Evolutionary conservation across 2,113 vertebrate genomes (phyloP).

Genomic region (Taxidea taxus): DNA sequence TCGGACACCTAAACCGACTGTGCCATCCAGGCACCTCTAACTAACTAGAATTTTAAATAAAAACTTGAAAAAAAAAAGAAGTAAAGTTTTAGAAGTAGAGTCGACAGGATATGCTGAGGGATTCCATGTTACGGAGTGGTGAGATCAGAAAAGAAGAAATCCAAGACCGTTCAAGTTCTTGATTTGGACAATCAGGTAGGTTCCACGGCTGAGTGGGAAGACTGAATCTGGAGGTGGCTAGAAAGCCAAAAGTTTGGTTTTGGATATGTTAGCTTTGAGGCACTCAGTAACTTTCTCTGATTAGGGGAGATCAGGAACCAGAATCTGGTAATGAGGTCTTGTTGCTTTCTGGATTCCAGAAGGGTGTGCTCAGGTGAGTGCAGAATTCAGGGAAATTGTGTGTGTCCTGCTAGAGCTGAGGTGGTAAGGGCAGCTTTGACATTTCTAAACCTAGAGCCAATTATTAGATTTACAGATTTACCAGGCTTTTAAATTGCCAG

Average conservation of each 20-base stretch:
- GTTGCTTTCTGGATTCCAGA: neutral
- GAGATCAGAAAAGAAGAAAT: neutral
- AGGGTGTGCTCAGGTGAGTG: neutral
- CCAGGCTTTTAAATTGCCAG: conserved; percentile 44
- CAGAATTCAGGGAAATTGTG: neutral
- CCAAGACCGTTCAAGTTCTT: neutral
- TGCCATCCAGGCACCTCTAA: too few relatives aligned
- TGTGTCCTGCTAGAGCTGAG: neutral
- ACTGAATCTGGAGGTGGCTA: neutral
- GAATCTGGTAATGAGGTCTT: neutral
- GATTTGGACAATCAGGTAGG: neutral
- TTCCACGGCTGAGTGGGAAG: neutral
- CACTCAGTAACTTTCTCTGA: neutral
- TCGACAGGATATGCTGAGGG: neutral
- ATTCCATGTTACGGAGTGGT: neutral
- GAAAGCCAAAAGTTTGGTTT: neutral
- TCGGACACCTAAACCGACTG: neutral
- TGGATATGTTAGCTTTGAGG: neutral
- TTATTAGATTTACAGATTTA: conserved; percentile 49
- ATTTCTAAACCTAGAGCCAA: conserved; percentile 48
- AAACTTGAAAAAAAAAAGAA: neutral
- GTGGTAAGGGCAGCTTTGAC: neutral
- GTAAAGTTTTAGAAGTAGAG: neutral
- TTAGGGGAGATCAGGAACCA: neutral
- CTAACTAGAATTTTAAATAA: neutral